Evolutionary conservation across 2,113 vertebrate genomes (phyloP).

Genomic region (Microcebus tavaratra): DNA sequence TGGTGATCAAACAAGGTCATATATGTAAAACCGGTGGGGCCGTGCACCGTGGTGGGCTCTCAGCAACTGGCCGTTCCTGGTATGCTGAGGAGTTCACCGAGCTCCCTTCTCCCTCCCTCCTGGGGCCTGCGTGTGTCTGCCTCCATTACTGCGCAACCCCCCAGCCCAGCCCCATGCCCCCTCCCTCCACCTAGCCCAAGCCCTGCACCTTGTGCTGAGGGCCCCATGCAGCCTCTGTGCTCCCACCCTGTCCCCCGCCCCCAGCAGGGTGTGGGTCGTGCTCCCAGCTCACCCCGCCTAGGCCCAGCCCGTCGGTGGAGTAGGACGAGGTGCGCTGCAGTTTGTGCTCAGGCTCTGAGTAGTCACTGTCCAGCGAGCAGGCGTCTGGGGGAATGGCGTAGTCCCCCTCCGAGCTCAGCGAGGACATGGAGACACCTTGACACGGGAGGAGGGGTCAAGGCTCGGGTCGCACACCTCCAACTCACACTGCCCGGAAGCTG

Average conservation of each 20-base stretch:
- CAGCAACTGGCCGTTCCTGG: background rate
- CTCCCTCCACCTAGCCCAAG: background rate
- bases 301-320: slow-evolving; percentile 84
- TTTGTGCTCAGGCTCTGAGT: slow-evolving; percentile 96
- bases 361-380: slow-evolving; percentile 95
- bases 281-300: slow-evolving; percentile 48
- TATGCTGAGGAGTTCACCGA: background rate
- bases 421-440: slow-evolving; percentile 95
- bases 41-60: background rate
- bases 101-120: background rate
- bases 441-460: background rate
- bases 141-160: background rate
- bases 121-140: background rate
- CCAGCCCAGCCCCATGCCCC: background rate
- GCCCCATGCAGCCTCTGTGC: background rate
- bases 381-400: slow-evolving; percentile 99
- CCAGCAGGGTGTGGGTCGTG: accelerated
- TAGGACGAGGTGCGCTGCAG: slow-evolving; percentile 93
- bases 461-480: background rate
- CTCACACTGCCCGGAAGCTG: background rate
- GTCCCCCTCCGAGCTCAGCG: slow-evolving; percentile 96
- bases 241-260: background rate
- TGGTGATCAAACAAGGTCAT: background rate
- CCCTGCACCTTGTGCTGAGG: background rate
- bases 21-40: background rate